Percentiles rank a stretch among this genome's conserved stretches.
phyloP scores from a whole-genome alignment of 2,797 vertebrate species.

The Halcyon smyrnensis region DNA sequence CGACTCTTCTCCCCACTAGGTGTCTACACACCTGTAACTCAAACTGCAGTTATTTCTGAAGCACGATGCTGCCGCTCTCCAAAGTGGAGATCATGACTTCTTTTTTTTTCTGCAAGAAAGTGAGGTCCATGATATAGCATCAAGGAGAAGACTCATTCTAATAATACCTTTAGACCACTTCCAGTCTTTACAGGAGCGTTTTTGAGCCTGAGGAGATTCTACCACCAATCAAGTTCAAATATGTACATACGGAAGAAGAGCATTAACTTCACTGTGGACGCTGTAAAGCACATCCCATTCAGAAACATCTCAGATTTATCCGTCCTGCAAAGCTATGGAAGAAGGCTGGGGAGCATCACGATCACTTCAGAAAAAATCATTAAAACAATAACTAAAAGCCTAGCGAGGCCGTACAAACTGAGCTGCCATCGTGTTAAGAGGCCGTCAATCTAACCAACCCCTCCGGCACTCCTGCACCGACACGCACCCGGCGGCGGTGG shows the following conservation, averaged over 20 bases:
- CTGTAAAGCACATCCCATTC: background rate
- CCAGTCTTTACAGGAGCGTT: background rate
- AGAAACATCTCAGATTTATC: background rate
- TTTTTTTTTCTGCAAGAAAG: background rate
- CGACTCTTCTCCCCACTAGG: constrained; percentile 48
- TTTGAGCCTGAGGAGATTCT: background rate
- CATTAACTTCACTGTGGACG: background rate
- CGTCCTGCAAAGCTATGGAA: background rate
- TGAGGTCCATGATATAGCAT: background rate
- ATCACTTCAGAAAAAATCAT: background rate
- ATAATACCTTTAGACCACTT: background rate
- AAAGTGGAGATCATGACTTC: background rate
- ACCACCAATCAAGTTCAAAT: background rate
- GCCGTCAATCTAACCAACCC: background rate
- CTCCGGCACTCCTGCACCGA: background rate
- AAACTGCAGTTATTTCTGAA: background rate
- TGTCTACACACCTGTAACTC: constrained; percentile 55
- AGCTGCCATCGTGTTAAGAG: background rate
- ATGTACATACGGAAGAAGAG: accelerated
- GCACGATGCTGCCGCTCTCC: background rate
- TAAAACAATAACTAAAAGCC: background rate
- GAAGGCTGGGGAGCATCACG: too few relatives aligned
- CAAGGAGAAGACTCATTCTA: background rate
- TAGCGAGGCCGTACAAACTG: background rate
- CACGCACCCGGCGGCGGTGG: background rate